Conservation (phyloP, 2,888 invertebrate species). For the Thymelicus lineola region DNA sequence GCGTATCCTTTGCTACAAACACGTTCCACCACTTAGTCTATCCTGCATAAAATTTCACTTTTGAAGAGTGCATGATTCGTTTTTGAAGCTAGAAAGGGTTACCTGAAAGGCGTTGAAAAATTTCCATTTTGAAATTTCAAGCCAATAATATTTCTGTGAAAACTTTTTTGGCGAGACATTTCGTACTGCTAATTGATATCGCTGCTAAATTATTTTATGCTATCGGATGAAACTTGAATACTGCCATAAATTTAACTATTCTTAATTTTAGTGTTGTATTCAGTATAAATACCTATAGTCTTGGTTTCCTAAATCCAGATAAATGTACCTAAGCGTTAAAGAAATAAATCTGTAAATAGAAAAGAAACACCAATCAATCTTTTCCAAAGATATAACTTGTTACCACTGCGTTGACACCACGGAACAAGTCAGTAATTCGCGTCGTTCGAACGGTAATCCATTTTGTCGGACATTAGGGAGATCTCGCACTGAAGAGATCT, state of each 20-base stretch:
- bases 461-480: constrained; percentile 76
- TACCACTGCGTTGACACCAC: constrained; percentile 29
- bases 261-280: too few species aligned
- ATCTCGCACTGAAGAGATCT: constrained; percentile 77
- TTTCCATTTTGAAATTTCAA: not conserved
- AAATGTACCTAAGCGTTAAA: not conserved
- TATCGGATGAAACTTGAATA: too few species aligned
- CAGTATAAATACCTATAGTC: not conserved
- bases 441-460: constrained; percentile 67
- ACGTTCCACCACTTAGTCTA: constrained; percentile 30
- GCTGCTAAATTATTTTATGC: too few species aligned
- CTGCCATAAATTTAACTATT: too few species aligned
- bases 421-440: constrained; percentile 48
- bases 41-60: constrained; percentile 21
- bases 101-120: not conserved
- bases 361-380: constrained; percentile 17
- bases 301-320: not conserved
- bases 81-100: not conserved
- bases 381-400: constrained; percentile 22
- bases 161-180: not conserved
- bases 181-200: too few species aligned
- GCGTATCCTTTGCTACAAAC: constrained; percentile 25
- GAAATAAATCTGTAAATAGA: not conserved
- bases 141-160: not conserved
- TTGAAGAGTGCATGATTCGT: constrained; percentile 10